Percentiles rank a stretch among this genome's conserved stretches.
Evolutionary conservation across 1,140 invertebrate genomes (phyloP).

Genomic region (Bombus vancouverensis): DNA sequence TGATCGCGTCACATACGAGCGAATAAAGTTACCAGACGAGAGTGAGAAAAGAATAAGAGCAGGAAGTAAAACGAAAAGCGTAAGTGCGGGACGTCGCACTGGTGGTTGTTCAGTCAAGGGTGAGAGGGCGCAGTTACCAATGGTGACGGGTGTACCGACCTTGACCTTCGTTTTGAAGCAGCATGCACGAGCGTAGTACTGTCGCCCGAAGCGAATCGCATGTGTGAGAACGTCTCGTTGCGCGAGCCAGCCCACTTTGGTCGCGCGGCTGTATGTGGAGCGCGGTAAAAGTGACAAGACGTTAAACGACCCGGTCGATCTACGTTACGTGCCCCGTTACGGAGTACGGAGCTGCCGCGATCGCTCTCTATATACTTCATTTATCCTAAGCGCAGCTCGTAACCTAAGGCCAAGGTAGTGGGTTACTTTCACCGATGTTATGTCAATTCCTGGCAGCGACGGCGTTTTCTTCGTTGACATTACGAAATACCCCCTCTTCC

Average conservation of each 20-base stretch:
- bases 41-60: not conserved
- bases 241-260: slow-evolving; percentile 61
- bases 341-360: slow-evolving; percentile 34
- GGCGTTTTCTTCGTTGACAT: slow-evolving; percentile 55
- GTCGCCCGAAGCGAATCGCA: slow-evolving; percentile 70
- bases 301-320: slow-evolving; percentile 45
- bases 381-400: slow-evolving; percentile 60
- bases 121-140: not conserved
- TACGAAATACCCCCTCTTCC: slow-evolving; percentile 32
- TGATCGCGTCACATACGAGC: not conserved
- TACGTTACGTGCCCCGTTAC: slow-evolving; percentile 59
- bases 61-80: not conserved
- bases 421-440: slow-evolving; percentile 68
- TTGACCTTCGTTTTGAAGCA: slow-evolving; percentile 73
- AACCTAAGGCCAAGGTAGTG: slow-evolving; percentile 71
- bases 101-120: not conserved
- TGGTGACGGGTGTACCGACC: slow-evolving; percentile 55
- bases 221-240: slow-evolving; percentile 57
- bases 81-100: not conserved
- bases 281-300: slow-evolving; percentile 66
- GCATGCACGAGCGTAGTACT: slow-evolving; percentile 40
- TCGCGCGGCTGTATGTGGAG: slow-evolving; percentile 65
- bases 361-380: slow-evolving; percentile 42
- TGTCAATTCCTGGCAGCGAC: slow-evolving; percentile 59
- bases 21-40: not conserved